Conservation (phyloP, 2,797 vertebrate species). For the Danio choprae region DNA sequence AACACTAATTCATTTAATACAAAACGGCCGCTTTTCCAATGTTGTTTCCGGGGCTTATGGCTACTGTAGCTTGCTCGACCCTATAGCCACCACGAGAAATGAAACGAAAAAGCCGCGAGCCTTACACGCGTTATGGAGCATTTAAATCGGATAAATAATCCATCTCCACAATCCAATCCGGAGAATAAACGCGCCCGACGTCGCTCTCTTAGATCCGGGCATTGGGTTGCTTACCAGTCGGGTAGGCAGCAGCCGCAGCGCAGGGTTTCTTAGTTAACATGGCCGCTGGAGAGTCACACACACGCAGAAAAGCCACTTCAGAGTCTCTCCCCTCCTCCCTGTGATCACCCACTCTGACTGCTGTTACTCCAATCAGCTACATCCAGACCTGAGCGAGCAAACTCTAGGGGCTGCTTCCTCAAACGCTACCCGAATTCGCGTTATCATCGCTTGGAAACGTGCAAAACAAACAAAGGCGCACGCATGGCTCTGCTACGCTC, state of each 20-base stretch:
- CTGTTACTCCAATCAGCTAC: constrained; percentile 68
- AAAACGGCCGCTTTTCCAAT: not conserved
- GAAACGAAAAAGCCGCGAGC: constrained; percentile 23
- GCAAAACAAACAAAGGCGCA: constrained; percentile 39
- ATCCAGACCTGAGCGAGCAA: constrained; percentile 61
- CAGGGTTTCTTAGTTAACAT: constrained; percentile 88
- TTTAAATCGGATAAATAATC: constrained; percentile 39
- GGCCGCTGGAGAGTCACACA: constrained; percentile 81
- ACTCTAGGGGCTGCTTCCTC: constrained; percentile 54
- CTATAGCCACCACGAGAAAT: constrained; percentile 10
- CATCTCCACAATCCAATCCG: constrained; percentile 20
- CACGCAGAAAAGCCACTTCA: constrained; percentile 59
- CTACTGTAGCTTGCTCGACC: constrained; percentile 3
- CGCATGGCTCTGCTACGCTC: not conserved
- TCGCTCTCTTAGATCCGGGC: constrained; percentile 21
- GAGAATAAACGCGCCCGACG: not conserved
- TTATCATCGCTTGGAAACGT: constrained; percentile 55
- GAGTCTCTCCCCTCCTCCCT: constrained; percentile 65
- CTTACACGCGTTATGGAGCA: constrained; percentile 29
- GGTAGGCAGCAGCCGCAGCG: constrained; percentile 76
- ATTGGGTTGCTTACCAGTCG: constrained; percentile 76
- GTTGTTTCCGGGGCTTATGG: constrained; percentile 29
- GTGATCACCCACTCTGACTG: constrained; percentile 62
- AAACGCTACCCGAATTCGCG: constrained; percentile 34
- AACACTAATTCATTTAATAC: not conserved